Base-by-base conservation (phyloP, 2,113 vertebrate genomes). In the Cinclus mexicanus region DNA sequence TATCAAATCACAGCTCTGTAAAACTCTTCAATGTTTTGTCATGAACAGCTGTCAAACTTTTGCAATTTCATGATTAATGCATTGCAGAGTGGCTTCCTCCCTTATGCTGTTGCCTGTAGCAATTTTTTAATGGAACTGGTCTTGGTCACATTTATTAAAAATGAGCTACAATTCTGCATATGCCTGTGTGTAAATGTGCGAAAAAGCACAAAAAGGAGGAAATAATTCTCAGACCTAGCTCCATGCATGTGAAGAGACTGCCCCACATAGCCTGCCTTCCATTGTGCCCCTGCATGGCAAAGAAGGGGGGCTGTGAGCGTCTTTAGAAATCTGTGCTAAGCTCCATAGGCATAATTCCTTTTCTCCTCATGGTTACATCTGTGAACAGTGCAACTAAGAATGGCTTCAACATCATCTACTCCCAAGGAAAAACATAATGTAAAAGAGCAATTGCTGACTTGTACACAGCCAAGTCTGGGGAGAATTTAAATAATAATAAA, bases 41-140 rank as follows among this genome's bases (percentile, higher is more conserved):
- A 90, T 96, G 84, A 87, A 55, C 50, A 92, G 95, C 95, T 96
- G 96, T 97, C 97, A 97, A 82, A 89, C 93, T 94, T 92, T 65
- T 83, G 89, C 18, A 65, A 94, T 85, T 97, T 98, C 88, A 96
- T 97, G 95, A 97, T 97, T 97, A 98, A 98, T 97, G 91, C 79
- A 96, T 96, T 90, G 88, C 83, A 90, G 95, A 96, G 91, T 93
- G 89, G 96, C 98, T 98, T 98, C 97, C 89, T 96, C 96, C 94
- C 77, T 97, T 92, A 83, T 28, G 35, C 93, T 96, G 74, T 91
- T 95, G 94, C 96, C 88, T 39, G 14, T 79, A 96, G 95, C 70
- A 25, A 35, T 94, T 85, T 90, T 87, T 53, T 21, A 49, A n/a
- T 92, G 83, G 80, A 96, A 78, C 46, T 84, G 31, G 14, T 64